phyloP scores from a whole-genome alignment of 2,797 vertebrate genomes.

The Esox lucius region DNA sequence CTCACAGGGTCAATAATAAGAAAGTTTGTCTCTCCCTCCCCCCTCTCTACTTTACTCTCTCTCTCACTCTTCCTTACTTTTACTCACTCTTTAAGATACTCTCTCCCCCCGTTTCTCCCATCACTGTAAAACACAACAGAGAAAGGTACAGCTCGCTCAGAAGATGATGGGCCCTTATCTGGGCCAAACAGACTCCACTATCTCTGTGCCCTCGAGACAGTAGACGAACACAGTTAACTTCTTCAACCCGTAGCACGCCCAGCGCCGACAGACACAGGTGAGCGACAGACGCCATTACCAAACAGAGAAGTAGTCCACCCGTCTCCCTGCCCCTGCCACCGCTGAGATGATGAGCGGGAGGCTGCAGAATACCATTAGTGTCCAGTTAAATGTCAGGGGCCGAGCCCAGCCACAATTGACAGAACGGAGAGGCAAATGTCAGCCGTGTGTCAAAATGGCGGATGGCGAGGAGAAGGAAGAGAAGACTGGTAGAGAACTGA shows the following conservation, averaged over 20 bases:
- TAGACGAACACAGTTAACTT: constrained; percentile 2
- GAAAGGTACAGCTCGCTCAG: constrained; percentile 6
- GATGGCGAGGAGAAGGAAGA: neutral
- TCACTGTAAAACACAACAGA: constrained; percentile 1
- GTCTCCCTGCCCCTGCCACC: neutral
- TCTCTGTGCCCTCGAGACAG: constrained; percentile 63
- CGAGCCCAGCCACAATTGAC: constrained; percentile 69
- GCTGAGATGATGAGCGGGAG: no score
- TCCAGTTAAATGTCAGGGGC: constrained; percentile 73
- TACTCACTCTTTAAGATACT: neutral
- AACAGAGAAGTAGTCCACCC: constrained; percentile 49
- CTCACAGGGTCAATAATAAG: no score
- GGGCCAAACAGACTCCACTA: constrained; percentile 70
- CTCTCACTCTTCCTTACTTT: neutral
- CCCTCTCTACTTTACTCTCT: neutral
- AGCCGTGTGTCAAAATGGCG: constrained; percentile 72
- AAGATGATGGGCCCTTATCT: constrained; percentile 44
- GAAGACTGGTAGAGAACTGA: neutral
- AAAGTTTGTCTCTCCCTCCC: no score
- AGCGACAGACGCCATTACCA: constrained; percentile 65
- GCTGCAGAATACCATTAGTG: constrained; percentile 69
- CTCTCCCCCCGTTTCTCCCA: neutral
- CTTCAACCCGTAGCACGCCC: constrained; percentile 16
- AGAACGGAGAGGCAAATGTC: constrained; percentile 73
- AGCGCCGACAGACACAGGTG: constrained; percentile 43